Evolutionary conservation across 2,797 vertebrate genomes (phyloP), one percentile per base, ranked within the genome.

Genomic region (Etheostoma perlongum): DNA sequence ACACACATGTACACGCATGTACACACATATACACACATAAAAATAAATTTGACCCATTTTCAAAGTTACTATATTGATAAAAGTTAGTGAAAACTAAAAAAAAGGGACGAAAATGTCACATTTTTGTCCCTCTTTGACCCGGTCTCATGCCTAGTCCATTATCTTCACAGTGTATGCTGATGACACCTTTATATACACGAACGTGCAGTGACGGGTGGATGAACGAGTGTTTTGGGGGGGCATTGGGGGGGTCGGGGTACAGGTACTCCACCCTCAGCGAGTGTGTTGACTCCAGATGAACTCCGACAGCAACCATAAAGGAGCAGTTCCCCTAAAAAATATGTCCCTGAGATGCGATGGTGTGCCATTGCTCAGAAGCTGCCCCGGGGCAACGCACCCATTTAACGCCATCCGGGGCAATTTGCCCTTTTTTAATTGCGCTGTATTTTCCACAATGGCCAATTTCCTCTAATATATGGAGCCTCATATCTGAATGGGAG

Each of bases 341-440:
- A 16, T 40, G 36, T 11, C 36, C 36, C 36, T 40, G 30, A 6
- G 6, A 6, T 30, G 30, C 30, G 30, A 1, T 1, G 36, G 36
- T 52, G 51, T 2, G 63, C 69, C 25, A 2, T 53, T 16, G 66
- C 72, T 85, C 51, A 44, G 6, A n/a, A 57, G 13, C 40, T 1
- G 25, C 42, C 72, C 58, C 0, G 14, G 21, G 64, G 76, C 60
- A 4, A 36, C 9, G 36, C 36, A 16, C 48, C 5, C 6, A 47
- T 67, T 49, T 42, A 21, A 16, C 16, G 49, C n/a, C 51, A 27
- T 62, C 67, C 58, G 9, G 3, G 47, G 57, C 66, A 78, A 70
- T 57, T 25, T 73, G 77, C 23, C 63, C 63, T 55, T 74, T 70
- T 66, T 69, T 83, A 87, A 87, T 80, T 80, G 72, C 60, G 6